Evolutionary conservation across 2,113 vertebrate species (phyloP), one percentile per base, ranked within the genome.

Genomic region (Mionectes macconnelli): DNA sequence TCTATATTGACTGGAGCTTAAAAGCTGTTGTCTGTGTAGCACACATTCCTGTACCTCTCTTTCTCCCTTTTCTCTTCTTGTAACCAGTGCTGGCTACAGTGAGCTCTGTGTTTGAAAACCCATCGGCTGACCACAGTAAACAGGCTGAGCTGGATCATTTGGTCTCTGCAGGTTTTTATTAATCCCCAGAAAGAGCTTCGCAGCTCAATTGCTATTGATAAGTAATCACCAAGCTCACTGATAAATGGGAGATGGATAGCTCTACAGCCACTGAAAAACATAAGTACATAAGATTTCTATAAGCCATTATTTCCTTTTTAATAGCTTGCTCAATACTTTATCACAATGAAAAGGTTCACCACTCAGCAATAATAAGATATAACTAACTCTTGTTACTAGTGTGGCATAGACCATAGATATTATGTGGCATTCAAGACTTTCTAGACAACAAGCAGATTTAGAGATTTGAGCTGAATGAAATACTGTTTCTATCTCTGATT

Each of bases 301-400:
- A 64, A 89, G 40, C 23, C 66, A 85, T 79, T 89, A 85, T 76
- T 93, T 96, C 66, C 49, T 82, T 87, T 94, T 76, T 64, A 89
- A 89, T 82, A 77, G 37, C 28, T 87, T 63, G 60, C 60, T 85
- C 72, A 74, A 77, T 93, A 62, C 81, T 93, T 96, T 75, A 86
- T 77, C 18, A 63, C 68, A 88, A 74, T 94, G 68, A 94, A 95
- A 95, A 90, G 7, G 42, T 88, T 95, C 42, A 47, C 40, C 68
- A 91, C 72, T 80, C 55, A 59, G 72, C 39, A 70, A 75, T 77
- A 90, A 78, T 40, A 87, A 83, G 35, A 73, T 57, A 63, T 53
- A 87, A 94, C 72, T 87, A 73, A 87, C 17, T 86, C 79, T 74
- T 84, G 45, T 64, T 89, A 64, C 52, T 42, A 72, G 20, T 4